Evolutionary conservation across 2,888 invertebrate species (phyloP), one percentile per base, ranked within the genome.

Genomic region (Lypha dubia): DNA sequence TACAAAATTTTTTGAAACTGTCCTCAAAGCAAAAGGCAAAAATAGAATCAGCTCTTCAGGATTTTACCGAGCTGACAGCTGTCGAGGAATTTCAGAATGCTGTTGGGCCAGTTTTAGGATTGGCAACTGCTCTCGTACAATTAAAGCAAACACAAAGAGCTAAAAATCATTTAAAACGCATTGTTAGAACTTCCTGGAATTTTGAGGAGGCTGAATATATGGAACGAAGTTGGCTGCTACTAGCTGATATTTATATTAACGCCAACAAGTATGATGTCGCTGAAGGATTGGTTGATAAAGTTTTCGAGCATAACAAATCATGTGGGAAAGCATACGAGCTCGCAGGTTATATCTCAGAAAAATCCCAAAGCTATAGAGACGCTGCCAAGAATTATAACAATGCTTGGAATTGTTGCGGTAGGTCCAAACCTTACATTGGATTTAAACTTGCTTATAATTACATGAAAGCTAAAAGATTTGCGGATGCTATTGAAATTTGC

Each of bases 181-280:
- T 99, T 20, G 94, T 96, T 0, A 96, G 97, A 87, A 95, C 95
- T 70, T 93, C 94, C 0, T 99, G 99, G 99, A 97, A 96, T 15
- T 97, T 98, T 87, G 98, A 98, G 91, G 98, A 98, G 89, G 98
- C 98, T 0, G 98, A 99, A 89, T 98, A 98, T 89, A 93, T 99
- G 82, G 99, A 99, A 93, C 95, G 97, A 84, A 97, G 98, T 91
- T 99, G 99, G 99, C 91, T 99, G 8, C 93, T 99, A 60, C 93
- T 99, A n/a, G 97, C 98, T 0, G 98, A 99, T 86, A 96, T 96
- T 87, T 98, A 97, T 89, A 94, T 96, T 71, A 96, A 96, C 89
- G 95, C 95, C 0, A 95, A 95, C 17, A 97, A 98, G 91, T 94
- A 95, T 89, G 98, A 98, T 83, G 94, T 97, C 70, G 98, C 98